Conservation (phyloP, 2,113 vertebrate species). For the Ptilonorhynchus violaceus region DNA sequence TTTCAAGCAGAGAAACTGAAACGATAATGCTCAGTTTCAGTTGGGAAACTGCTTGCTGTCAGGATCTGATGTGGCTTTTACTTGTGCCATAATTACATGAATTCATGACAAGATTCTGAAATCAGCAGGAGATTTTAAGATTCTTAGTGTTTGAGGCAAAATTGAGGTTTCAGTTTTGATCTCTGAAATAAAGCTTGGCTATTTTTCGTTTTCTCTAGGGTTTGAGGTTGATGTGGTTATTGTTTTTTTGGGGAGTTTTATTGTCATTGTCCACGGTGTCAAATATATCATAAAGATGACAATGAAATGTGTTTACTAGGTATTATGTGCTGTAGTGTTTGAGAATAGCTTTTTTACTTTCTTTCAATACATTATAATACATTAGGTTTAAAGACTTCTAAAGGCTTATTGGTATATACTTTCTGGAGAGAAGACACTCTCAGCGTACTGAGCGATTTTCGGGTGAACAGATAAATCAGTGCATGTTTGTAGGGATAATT, state of each 20-base stretch:
- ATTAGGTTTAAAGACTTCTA: neutral
- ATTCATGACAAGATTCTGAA: neutral
- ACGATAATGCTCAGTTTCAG: neutral
- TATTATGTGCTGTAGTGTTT: neutral
- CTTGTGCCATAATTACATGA: neutral
- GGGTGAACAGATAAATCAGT: neutral
- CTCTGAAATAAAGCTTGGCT: neutral
- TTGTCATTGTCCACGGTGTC: neutral
- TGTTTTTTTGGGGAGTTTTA: neutral
- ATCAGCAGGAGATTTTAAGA: neutral
- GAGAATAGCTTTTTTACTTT: neutral
- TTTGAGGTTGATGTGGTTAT: neutral
- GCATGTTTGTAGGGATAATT: neutral
- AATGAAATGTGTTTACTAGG: neutral
- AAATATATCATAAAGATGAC: neutral
- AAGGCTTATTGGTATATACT: neutral
- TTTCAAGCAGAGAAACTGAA: neutral
- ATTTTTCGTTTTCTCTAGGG: neutral
- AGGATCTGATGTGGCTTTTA: neutral
- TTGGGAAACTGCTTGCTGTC: neutral
- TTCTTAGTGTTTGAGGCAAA: neutral
- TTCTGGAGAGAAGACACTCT: neutral
- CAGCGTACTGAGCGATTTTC: neutral
- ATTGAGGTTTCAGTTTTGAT: neutral
- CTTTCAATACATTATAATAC: neutral